phyloP scores from a whole-genome alignment of 2,113 vertebrate species.

The Oreochromis niloticus region DNA sequence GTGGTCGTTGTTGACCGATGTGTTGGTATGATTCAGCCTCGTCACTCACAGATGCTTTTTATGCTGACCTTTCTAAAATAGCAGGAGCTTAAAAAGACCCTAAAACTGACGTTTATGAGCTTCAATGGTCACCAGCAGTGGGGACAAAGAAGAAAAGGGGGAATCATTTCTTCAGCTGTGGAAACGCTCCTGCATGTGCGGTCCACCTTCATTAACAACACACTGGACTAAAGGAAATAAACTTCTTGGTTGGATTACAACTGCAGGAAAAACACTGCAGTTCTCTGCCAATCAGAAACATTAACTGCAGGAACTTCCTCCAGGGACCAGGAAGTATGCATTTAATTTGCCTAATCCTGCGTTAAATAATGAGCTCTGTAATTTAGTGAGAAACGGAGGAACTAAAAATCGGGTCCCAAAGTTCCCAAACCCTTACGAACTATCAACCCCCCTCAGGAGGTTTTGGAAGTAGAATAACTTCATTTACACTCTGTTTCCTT shows the following conservation, averaged over 20 bases:
- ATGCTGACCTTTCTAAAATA: fast-evolving
- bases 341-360: neutral
- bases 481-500: no score
- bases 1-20: fast-evolving
- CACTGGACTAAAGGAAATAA: fast-evolving
- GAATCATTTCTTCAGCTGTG: fast-evolving
- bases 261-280: neutral
- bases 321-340: neutral
- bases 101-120: fast-evolving
- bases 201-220: fast-evolving
- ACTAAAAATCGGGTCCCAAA: neutral
- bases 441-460: neutral
- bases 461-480: neutral
- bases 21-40: neutral
- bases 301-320: neutral
- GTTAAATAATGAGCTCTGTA: neutral
- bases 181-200: fast-evolving
- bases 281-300: neutral
- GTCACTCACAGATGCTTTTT: neutral
- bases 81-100: neutral
- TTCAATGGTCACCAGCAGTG: neutral
- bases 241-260: fast-evolving
- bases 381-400: neutral
- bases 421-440: neutral
- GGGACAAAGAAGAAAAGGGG: fast-evolving